Conservation (phyloP, 2,113 vertebrate species). For the Plotosus lineatus region DNA sequence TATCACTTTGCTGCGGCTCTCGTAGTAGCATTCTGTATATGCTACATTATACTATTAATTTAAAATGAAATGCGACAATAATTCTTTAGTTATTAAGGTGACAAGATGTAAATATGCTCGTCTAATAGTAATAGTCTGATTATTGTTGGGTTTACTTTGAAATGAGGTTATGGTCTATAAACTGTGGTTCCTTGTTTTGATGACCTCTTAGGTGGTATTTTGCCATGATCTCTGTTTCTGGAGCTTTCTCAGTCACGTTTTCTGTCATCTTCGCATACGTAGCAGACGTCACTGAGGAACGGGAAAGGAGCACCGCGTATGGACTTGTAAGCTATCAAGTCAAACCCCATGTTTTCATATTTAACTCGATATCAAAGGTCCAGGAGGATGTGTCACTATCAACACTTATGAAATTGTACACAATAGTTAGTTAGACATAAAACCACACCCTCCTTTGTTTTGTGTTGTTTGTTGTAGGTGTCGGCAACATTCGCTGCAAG, state of each 20-base stretch:
- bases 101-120: not conserved
- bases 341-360: not conserved
- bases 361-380: not conserved
- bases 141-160: not conserved
- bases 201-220: conserved; percentile 88
- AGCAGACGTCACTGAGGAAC: conserved; percentile 88
- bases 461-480: conserved; percentile 78
- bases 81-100: not conserved
- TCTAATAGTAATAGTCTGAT: not conserved
- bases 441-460: not conserved
- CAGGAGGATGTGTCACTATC: too few relatives aligned
- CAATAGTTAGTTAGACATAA: not conserved
- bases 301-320: conserved; percentile 88
- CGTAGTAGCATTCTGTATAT: not conserved
- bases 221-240: conserved; percentile 91
- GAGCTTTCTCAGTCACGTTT: conserved; percentile 94
- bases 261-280: conserved; percentile 97
- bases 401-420: not conserved
- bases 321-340: conserved; percentile 79
- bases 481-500: conserved; percentile 95
- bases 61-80: not conserved
- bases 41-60: not conserved
- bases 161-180: not conserved
- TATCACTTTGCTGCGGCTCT: too few relatives aligned
- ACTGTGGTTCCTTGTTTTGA: not conserved